Evolutionary conservation across 1,140 invertebrate species (phyloP), one percentile per base, ranked within the genome.

Genomic region (Aphis gossypii): DNA sequence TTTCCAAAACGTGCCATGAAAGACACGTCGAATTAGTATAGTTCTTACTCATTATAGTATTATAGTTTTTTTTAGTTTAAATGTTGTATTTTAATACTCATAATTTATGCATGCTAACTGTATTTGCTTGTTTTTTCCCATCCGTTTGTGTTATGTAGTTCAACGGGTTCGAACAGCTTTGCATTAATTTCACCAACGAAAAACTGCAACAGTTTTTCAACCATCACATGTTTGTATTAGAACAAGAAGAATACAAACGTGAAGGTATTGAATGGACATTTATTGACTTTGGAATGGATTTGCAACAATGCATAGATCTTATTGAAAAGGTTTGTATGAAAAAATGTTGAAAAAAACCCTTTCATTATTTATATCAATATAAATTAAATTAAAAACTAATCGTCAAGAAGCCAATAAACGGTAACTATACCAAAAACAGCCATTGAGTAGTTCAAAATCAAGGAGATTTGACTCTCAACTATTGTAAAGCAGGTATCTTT

Each of bases 171-270:
- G 99, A 99, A 96, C 99, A 99, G 96, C 97, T 99, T 95, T 99
- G 99, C 96, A 99, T 99, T 97, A 99, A 99, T 97, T 99, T 99
- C 97, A 99, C 99, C 96, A 99, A 99, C 96, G 99, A 99, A 97
- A 99, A 99, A 96, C 97, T 99, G 95, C 99, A 99, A 96, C 99
- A 99, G 96, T 99, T 99, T 97, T 99, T 99, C 98, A 99, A 99
- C 96, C 99, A 99, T 96, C 99, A 99, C 96, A 99, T 99, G 99
- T 99, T 99, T 96, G 98, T 99, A 94, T 97, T 99, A 95, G 99
- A 99, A 96, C 99, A 99, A 97, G 99, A 99, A 96, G 99, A 99
- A 95, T 99, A 99, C 96, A 98, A 99, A 95, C 97, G 97, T 95
- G 99, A 99, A 96, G 98, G 98, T 95, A 99, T 99, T 96, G 97